phyloP scores from a whole-genome alignment of 2,113 vertebrate genomes.

The Benitochromis conjunctus region DNA sequence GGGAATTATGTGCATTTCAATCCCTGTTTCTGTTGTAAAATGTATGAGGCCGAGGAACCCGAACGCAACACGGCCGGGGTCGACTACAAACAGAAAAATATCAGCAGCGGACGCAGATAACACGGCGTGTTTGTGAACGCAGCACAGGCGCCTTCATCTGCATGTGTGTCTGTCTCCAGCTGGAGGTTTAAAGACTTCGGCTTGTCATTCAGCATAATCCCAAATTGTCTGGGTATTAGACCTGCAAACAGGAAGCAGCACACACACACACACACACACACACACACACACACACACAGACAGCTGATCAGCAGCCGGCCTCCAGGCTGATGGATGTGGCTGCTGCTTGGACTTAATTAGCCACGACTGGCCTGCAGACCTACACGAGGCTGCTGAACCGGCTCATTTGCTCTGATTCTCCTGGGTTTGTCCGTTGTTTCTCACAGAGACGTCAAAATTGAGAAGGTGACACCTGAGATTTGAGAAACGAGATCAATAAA shows the following conservation, averaged over 20 bases:
- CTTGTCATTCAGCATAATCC: conserved; percentile 9
- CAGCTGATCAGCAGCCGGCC: neutral
- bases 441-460: neutral
- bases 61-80: neutral
- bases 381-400: neutral
- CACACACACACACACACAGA: neutral
- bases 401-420: neutral
- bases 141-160: neutral
- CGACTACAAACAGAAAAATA: neutral
- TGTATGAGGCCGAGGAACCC: conserved; percentile 13
- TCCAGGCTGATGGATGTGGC: conserved; percentile 7
- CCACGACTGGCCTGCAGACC: neutral
- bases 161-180: neutral
- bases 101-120: neutral
- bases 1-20: conserved; percentile 46
- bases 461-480: neutral
- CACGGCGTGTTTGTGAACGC: neutral
- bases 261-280: neutral
- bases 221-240: neutral
- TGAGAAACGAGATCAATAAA: neutral
- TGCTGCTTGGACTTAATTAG: conserved; percentile 4
- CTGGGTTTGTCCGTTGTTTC: neutral
- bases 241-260: neutral
- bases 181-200: neutral
- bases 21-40: conserved; percentile 28